Evolutionary conservation across 2,888 invertebrate genomes (phyloP), one percentile per base, ranked within the genome.

Genomic region (Panzeria rudis): DNA sequence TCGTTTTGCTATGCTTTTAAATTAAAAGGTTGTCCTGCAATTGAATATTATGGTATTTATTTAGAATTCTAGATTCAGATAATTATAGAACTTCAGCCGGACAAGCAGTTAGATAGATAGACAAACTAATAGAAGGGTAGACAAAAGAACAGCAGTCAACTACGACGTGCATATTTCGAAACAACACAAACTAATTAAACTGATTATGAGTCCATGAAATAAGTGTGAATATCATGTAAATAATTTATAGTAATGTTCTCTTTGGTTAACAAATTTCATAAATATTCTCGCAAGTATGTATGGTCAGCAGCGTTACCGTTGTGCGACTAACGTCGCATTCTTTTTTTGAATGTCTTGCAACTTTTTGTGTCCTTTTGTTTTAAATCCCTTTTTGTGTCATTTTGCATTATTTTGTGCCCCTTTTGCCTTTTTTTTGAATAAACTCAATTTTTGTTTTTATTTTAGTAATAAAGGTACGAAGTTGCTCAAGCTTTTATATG

Each of bases 161-260:
- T 13, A 17, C 6, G 54, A 52, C 15, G 52, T 56, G 23, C 35
- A 23, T 9, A 52, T 52, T 54, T 56, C 17, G 56, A 59, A 15
- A 20, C 23, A 59, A 72, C 20, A 61, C 9, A 61, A 78, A 69
- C 61, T 61, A 69, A 69, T 78, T 78, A 78, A 78, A 61, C 23
- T 62, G 71, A 54, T 35, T 79, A 23, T 64, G 54, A 41, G 15
- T 72, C 64, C 38, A 72, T 72, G 44, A 72, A 64, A 64, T 79
- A 79, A 64, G 62, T 79, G 71, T 79, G 54, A 64, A 62, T 5
- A 54, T 17, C 15, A 64, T 47, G 17, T 32, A 72, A 20, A 72
- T 78, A 78, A 32, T 64, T 56, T 56, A 64, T 41, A 32, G 44
- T 50, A 69, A 59, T 61, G 0, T 66, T 54, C 20, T 13, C 23